Conservation (phyloP, 2,797 vertebrate species). For the Cyclopterus lumpus region DNA sequence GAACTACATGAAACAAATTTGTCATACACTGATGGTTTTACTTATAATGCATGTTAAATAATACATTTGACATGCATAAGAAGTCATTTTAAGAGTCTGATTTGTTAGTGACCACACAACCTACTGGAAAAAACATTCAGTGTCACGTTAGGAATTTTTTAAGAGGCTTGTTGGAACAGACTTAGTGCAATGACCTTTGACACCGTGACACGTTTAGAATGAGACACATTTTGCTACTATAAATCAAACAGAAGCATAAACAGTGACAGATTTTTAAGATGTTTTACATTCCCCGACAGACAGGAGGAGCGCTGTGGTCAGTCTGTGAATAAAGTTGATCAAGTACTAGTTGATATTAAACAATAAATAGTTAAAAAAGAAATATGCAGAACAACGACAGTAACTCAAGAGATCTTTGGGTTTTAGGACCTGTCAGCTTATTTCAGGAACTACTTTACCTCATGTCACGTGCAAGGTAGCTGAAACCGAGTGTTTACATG, state of each 20-base stretch:
- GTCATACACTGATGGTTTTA: background rate
- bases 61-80: background rate
- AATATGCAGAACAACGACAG: background rate
- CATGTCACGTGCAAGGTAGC: conserved; percentile 37
- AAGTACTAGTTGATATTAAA: background rate
- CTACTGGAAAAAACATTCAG: background rate
- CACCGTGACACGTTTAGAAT: conserved; percentile 48
- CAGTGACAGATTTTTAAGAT: conserved; percentile 10
- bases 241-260: conserved; percentile 48
- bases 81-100: background rate
- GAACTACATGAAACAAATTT: background rate
- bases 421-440: conserved; percentile 63
- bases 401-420: conserved; percentile 28
- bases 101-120: background rate
- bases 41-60: background rate
- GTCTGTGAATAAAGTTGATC: background rate
- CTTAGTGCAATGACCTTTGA: conserved; percentile 53
- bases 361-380: background rate
- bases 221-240: conserved; percentile 37
- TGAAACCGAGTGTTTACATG: conserved; percentile 42
- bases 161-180: conserved; percentile 29
- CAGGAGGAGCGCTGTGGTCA: background rate
- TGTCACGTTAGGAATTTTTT: conserved; percentile 16
- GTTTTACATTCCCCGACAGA: background rate
- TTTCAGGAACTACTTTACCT: conserved; percentile 45